Evolutionary conservation across 2,888 invertebrate species (phyloP).

Genomic region (Amblyteles armatorius): DNA sequence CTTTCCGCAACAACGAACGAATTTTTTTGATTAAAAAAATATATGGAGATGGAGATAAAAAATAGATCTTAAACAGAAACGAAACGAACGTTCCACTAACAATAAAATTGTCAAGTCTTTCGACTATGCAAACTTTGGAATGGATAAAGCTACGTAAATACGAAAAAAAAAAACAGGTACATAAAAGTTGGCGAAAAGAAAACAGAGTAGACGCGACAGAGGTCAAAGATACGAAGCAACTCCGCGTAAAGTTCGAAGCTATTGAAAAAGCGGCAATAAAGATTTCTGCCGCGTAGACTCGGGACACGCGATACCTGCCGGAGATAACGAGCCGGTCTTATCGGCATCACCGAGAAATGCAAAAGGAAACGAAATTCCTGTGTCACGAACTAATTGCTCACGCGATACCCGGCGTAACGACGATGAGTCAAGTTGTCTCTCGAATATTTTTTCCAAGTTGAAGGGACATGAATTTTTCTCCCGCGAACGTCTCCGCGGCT

Average conservation of each 20-base stretch:
- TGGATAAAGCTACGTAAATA: background rate
- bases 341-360: constrained; percentile 1
- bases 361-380: constrained; percentile 1
- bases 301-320: background rate
- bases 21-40: no score
- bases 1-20: background rate
- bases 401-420: constrained; percentile 2
- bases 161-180: background rate
- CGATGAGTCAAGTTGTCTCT: background rate
- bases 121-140: background rate
- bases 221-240: background rate
- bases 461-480: constrained; percentile 18
- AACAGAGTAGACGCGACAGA: background rate
- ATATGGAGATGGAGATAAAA: background rate
- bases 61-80: background rate
- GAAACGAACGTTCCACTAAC: no score
- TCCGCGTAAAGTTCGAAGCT: constrained; percentile 3
- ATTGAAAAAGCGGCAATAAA: background rate
- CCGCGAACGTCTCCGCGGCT: background rate
- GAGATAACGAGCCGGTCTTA: constrained; percentile 12
- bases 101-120: no score
- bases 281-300: background rate
- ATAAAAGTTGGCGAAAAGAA: background rate
- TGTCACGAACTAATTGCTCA: background rate
- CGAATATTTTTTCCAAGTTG: constrained; percentile 4